Evolutionary conservation across 2,797 vertebrate species (phyloP).

Genomic region (Coreius guichenoti): DNA sequence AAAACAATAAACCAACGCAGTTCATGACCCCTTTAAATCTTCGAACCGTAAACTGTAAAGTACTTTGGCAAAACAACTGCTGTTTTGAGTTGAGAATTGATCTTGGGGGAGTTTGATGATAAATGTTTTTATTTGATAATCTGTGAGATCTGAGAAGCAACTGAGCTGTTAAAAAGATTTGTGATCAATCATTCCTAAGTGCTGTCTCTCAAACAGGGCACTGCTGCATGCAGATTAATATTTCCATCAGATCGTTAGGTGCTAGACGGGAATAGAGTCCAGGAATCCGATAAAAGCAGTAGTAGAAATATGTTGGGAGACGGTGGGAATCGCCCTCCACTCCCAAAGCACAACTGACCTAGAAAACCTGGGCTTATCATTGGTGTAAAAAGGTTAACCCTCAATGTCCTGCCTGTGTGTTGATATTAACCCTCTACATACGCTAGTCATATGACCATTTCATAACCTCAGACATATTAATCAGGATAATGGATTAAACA

Average conservation of each 20-base stretch:
- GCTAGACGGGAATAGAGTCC: constrained; percentile 80
- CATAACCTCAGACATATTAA: not conserved
- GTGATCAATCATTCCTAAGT: not conserved
- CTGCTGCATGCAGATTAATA: constrained; percentile 78
- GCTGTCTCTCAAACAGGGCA: constrained; percentile 65
- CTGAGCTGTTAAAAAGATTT: not conserved
- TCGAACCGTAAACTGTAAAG: not conserved
- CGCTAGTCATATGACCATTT: not conserved
- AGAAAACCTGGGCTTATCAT: constrained; percentile 12
- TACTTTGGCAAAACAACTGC: not conserved
- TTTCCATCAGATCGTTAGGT: constrained; percentile 80
- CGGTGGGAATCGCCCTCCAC: constrained; percentile 49
- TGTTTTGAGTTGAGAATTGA: not conserved
- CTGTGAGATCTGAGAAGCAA: not conserved
- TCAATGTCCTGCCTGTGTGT: not conserved
- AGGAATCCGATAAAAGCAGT: constrained; percentile 61
- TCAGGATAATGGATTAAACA: not conserved
- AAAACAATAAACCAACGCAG: no score
- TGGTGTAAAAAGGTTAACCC: not conserved
- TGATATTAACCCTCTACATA: not conserved
- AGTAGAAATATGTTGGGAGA: constrained; percentile 61
- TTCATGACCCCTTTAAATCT: no score
- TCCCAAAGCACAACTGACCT: constrained; percentile 3
- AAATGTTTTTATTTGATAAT: not conserved
- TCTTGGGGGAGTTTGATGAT: not conserved